Conservation (phyloP, 2,113 vertebrate genomes). For the Silurus asotus region DNA sequence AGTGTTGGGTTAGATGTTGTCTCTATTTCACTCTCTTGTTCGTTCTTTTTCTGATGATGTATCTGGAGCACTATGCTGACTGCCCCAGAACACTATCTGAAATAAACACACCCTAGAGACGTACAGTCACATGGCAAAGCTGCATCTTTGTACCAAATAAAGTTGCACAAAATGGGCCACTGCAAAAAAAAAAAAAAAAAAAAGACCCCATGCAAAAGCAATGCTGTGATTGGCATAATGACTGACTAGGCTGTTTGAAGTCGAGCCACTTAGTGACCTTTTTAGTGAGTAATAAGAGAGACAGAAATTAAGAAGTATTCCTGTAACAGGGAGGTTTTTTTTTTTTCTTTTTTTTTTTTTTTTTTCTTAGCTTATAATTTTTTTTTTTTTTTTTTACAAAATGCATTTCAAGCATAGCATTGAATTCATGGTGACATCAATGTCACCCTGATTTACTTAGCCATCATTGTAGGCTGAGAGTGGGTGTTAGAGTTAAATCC, state of each 20-base stretch:
- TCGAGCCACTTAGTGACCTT: neutral
- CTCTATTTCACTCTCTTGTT: neutral
- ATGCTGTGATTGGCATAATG: neutral
- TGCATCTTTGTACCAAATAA: neutral
- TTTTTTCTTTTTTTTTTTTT: no score
- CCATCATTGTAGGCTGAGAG: neutral
- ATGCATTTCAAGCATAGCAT: neutral
- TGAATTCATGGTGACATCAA: neutral
- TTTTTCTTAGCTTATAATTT: no score
- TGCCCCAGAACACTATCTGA: constrained; percentile 1
- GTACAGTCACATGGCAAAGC: neutral
- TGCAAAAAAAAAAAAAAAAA: neutral
- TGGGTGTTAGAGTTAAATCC: constrained; percentile 38
- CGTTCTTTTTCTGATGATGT: neutral
- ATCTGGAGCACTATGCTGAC: constrained; percentile 5
- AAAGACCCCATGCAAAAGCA: neutral
- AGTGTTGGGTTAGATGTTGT: neutral
- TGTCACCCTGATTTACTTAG: constrained; percentile 16
- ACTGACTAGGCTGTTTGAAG: neutral
- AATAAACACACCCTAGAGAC: constrained; percentile 13
- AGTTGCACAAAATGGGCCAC: neutral
- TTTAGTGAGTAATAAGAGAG: neutral
- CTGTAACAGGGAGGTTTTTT: neutral
- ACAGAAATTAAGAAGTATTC: neutral
- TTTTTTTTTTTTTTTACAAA: neutral